Percentiles rank a stretch among this genome's conserved stretches.
These are phyloP conservation scores for Centropyge bicolor DNA, from an alignment of 2,797 vertebrate genomes.

Conservation along the genomic window DNA sequence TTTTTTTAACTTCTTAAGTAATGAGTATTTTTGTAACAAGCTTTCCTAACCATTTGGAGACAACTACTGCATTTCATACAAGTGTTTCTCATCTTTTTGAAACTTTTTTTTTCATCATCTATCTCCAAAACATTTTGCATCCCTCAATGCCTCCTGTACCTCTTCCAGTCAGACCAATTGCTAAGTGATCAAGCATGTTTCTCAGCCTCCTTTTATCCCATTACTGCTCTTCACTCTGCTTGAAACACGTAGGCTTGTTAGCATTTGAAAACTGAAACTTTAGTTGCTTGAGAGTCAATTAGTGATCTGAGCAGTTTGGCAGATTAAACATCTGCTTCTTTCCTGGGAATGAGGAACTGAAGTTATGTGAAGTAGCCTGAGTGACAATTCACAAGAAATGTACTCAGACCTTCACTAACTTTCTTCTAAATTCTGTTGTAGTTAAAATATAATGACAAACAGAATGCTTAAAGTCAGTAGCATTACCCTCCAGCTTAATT, in stretches of 20 bases:
- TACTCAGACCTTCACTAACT: background rate
- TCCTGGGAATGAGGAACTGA: background rate
- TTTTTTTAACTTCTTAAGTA: background rate
- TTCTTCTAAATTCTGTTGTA: background rate
- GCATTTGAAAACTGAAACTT: background rate
- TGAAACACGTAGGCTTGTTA: conserved; percentile 1
- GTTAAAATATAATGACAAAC: background rate
- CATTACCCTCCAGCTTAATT: background rate
- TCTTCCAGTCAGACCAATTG: background rate
- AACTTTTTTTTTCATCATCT: background rate
- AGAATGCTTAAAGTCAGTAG: background rate
- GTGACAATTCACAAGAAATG: background rate
- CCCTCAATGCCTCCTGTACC: background rate
- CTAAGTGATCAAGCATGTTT: background rate
- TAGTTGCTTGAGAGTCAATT: background rate
- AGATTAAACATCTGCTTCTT: background rate
- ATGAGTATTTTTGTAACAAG: background rate
- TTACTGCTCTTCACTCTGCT: background rate
- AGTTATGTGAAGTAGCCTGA: background rate
- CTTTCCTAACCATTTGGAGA: background rate
- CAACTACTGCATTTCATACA: background rate
- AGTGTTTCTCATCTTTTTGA: background rate
- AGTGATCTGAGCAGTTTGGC: background rate
- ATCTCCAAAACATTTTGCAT: background rate
- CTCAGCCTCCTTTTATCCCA: background rate